Evolutionary conservation across 1,140 invertebrate species (phyloP).

Genomic region (Caerostris extrusa): DNA sequence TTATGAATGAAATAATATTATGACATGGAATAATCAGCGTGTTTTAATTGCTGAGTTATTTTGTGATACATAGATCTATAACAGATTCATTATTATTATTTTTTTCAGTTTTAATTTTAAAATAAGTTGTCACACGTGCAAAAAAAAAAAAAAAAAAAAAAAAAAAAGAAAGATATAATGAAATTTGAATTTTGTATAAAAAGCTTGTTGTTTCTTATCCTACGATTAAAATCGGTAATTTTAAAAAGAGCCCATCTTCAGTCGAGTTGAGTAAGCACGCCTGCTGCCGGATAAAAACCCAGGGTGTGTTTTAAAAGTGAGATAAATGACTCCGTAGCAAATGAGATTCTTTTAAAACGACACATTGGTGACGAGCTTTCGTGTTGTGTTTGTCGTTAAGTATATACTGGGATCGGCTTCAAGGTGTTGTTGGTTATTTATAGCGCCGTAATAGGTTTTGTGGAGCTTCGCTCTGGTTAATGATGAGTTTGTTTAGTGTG

Average conservation of each 20-base stretch:
- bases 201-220: no score
- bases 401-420: background rate
- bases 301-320: constrained; percentile 48
- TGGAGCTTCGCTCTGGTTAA: background rate
- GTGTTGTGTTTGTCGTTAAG: background rate
- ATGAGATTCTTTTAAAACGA: background rate
- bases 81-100: no score
- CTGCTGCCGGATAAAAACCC: constrained; percentile 14
- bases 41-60: no score
- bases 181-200: no score
- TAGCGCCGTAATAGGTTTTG: background rate
- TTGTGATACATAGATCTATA: no score
- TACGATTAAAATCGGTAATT: constrained; percentile 57
- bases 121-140: no score
- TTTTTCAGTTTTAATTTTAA: no score
- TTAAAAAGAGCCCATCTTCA: background rate
- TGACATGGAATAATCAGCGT: no score
- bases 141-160: no score
- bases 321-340: background rate
- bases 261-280: background rate
- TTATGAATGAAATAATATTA: no score
- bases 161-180: no score
- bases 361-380: constrained; percentile 14
- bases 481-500: background rate
- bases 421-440: background rate